Evolutionary conservation across 2,888 invertebrate genomes (phyloP).

Genomic region (Melipona beecheii): DNA sequence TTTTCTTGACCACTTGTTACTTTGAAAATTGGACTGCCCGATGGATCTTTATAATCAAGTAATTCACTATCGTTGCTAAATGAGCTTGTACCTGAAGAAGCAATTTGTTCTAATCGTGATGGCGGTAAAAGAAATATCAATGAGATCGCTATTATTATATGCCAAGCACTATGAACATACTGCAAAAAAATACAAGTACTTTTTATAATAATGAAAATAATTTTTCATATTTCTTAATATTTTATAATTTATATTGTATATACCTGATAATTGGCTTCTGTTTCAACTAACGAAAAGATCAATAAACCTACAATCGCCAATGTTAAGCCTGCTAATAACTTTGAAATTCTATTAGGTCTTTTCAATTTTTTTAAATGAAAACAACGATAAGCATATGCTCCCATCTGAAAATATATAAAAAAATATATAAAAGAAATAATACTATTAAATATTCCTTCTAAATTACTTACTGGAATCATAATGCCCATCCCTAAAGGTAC

Average conservation of each 20-base stretch:
- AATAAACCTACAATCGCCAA: conserved; percentile 85
- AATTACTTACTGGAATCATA: conserved; percentile 77
- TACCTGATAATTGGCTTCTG: conserved; percentile 86
- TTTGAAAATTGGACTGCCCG: conserved; percentile 74
- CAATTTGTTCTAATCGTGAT: conserved; percentile 56
- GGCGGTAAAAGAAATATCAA: conserved; percentile 86
- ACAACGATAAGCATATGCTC: conserved; percentile 71
- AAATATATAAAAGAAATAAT: conserved; percentile 10
- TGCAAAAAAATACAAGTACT: conserved; percentile 73
- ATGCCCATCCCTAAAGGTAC: conserved; percentile 83
- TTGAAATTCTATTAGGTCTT: conserved; percentile 71
- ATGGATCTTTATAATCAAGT: conserved; percentile 71
- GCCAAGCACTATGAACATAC: conserved; percentile 87
- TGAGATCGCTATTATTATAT: conserved; percentile 86
- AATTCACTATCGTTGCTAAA: conserved; percentile 70
- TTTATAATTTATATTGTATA: conserved; percentile 39
- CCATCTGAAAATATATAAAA: conserved; percentile 67
- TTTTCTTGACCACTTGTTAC: conserved; percentile 64
- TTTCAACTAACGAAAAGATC: conserved; percentile 86
- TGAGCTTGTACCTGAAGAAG: conserved; percentile 57
- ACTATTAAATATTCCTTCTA: not conserved
- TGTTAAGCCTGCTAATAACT: conserved; percentile 84
- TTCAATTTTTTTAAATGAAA: conserved; percentile 70
- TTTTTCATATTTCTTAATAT: not conserved
- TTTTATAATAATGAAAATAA: not conserved